phyloP scores from a whole-genome alignment of 2,797 vertebrate genomes.

The Gobionotothen gibberifrons region DNA sequence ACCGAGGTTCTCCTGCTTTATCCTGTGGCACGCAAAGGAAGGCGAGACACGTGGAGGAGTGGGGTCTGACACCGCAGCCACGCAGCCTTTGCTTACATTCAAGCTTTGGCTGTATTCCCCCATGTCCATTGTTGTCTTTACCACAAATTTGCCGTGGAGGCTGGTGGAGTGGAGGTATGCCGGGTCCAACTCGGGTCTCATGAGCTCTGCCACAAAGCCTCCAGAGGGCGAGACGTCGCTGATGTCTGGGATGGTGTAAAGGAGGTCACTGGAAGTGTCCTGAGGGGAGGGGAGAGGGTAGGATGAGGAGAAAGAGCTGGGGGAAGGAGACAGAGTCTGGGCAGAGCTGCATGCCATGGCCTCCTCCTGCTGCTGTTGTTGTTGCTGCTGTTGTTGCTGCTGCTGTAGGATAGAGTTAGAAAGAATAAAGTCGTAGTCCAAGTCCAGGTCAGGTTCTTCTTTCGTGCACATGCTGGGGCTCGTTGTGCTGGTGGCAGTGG shows the following conservation, averaged over 20 bases:
- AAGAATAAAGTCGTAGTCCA: constrained; percentile 98
- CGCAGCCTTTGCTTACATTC: constrained; percentile 83
- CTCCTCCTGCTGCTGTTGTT: constrained; percentile 83
- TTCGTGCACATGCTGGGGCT: constrained; percentile 85
- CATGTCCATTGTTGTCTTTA: constrained; percentile 92
- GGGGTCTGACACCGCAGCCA: constrained; percentile 70
- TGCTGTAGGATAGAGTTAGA: constrained; percentile 93
- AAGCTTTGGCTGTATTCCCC: constrained; percentile 88
- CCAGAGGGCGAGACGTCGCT: constrained; percentile 94
- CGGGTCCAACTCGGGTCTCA: constrained; percentile 95
- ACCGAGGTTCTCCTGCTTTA: constrained; percentile 91
- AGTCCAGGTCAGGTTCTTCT: constrained; percentile 92
- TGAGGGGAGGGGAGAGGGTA: constrained; percentile 87
- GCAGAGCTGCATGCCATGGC: constrained; percentile 79
- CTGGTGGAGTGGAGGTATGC: constrained; percentile 91
- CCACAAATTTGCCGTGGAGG: constrained; percentile 94
- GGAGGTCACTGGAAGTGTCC: constrained; percentile 76
- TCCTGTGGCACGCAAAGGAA: constrained; percentile 88
- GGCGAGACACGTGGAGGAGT: constrained; percentile 66
- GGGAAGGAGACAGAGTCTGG: constrained; percentile 84
- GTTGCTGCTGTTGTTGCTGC: constrained; percentile 70
- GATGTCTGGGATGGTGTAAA: constrained; percentile 92
- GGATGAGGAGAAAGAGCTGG: constrained; percentile 83
- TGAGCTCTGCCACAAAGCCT: constrained; percentile 96
- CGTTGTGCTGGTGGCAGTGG: constrained; percentile 71